phyloP scores from a whole-genome alignment of 2,113 vertebrate species.

The Oenanthe melanoleuca region DNA sequence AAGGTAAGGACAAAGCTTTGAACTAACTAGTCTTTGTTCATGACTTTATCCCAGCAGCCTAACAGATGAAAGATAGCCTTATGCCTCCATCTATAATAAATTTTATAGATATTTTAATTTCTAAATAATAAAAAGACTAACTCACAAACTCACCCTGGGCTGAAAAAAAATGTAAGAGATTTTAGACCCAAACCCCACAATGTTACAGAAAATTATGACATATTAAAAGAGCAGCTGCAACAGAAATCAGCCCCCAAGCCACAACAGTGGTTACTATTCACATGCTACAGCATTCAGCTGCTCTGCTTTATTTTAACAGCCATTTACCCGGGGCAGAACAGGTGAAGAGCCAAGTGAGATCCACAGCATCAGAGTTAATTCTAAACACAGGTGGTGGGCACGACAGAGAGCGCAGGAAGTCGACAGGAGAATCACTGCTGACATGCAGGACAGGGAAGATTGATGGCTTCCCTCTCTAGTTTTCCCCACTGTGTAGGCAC shows the following conservation, averaged over 20 bases:
- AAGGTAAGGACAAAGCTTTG: not conserved
- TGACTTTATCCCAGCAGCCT: not conserved
- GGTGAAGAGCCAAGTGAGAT: constrained; percentile 71
- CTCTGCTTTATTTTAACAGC: constrained; percentile 21
- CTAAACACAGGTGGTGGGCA: constrained; percentile 79
- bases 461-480: constrained; percentile 95
- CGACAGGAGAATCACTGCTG: constrained; percentile 79
- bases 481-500: constrained; percentile 86
- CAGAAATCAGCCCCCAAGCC: not conserved
- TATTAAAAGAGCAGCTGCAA: constrained; percentile 16
- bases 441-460: constrained; percentile 90
- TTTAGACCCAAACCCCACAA: not conserved
- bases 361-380: constrained; percentile 70
- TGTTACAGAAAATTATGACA: not conserved
- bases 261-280: not conserved
- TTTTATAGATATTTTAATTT: not conserved
- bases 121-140: not conserved
- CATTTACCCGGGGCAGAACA: constrained; percentile 41
- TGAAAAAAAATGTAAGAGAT: not conserved
- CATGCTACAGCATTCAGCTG: not conserved
- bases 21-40: not conserved
- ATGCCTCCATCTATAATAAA: not conserved
- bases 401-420: constrained; percentile 72
- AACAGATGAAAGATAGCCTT: not conserved
- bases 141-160: not conserved